Percentiles rank a stretch among this genome's conserved stretches.
phyloP scores from a whole-genome alignment of 1,140 invertebrate species.

The Hypsibius dujardini region DNA sequence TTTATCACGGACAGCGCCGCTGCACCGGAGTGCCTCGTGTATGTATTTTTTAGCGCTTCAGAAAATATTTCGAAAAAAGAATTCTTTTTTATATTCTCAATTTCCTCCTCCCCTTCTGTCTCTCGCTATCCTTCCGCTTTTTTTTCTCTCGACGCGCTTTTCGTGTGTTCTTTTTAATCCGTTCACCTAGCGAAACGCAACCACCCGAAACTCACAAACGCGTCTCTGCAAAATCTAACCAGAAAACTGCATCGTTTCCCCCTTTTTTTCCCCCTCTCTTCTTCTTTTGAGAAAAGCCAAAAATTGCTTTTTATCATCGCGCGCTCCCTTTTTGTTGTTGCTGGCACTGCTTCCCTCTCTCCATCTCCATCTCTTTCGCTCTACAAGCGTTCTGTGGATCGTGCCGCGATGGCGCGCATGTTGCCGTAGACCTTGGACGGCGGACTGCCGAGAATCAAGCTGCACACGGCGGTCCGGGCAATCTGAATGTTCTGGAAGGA shows the following conservation, averaged over 20 bases:
- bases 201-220: background rate
- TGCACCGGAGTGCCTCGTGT: background rate
- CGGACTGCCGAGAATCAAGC: slow-evolving; percentile 84
- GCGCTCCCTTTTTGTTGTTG: background rate
- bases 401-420: slow-evolving; percentile 58
- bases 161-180: too few species aligned
- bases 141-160: too few species aligned
- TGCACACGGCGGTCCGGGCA: slow-evolving; percentile 86
- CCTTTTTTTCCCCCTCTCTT: background rate
- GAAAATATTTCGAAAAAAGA: too few species aligned
- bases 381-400: slow-evolving; percentile 63
- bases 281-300: background rate
- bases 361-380: background rate
- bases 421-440: slow-evolving; percentile 91
- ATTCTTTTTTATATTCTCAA: too few species aligned
- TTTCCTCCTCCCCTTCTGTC: too few species aligned
- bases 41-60: background rate
- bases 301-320: background rate
- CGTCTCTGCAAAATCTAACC: background rate
- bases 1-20: background rate
- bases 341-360: background rate
- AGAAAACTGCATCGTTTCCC: background rate
- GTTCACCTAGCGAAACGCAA: too few species aligned
- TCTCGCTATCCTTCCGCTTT: too few species aligned
- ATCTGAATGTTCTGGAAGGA: slow-evolving; percentile 92